Evolutionary conservation across 1,140 invertebrate species (phyloP).

Genomic region (Drosophila biarmipes): DNA sequence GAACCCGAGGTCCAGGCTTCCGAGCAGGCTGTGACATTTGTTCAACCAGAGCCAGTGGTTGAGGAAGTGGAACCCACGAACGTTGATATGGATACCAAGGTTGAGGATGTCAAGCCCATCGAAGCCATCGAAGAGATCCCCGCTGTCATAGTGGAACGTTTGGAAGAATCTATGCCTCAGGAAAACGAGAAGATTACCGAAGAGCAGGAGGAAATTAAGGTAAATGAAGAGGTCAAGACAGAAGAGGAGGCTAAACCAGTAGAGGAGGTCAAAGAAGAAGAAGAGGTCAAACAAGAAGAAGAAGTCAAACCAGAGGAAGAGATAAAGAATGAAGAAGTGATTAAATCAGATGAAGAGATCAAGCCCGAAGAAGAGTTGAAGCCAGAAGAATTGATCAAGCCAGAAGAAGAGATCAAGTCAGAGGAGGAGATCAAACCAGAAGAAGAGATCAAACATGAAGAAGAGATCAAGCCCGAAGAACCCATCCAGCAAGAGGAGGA

Average conservation of each 20-base stretch:
- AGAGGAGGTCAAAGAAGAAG: slow-evolving; percentile 7
- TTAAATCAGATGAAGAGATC: neutral
- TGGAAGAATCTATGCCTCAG: slow-evolving; percentile 42
- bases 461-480: slow-evolving; percentile 4
- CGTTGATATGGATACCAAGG: slow-evolving; percentile 12
- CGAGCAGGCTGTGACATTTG: slow-evolving; percentile 42
- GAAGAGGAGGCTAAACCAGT: neutral
- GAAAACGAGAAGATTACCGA: slow-evolving; percentile 11
- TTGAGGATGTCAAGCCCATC: slow-evolving; percentile 46
- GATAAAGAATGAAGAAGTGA: slow-evolving; percentile 13
- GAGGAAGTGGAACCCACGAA: slow-evolving; percentile 6
- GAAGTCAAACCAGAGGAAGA: slow-evolving; percentile 5
- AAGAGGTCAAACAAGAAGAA: neutral
- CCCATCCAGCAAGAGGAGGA: slow-evolving; percentile 1
- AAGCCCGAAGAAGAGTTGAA: slow-evolving; percentile 5
- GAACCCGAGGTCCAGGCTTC: slow-evolving; percentile 60
- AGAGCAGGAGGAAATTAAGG: neutral
- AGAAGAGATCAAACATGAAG: slow-evolving; percentile 8
- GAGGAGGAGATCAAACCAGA: neutral
- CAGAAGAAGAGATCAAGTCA: slow-evolving; percentile 18
- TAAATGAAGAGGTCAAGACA: slow-evolving; percentile 16
- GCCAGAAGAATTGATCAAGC: neutral
- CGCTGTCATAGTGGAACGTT: slow-evolving; percentile 57
- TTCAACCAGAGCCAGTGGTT: slow-evolving; percentile 29
- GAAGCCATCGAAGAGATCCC: slow-evolving; percentile 69